phyloP scores from a whole-genome alignment of 2,797 vertebrate genomes.

The Taenioides sp. region DNA sequence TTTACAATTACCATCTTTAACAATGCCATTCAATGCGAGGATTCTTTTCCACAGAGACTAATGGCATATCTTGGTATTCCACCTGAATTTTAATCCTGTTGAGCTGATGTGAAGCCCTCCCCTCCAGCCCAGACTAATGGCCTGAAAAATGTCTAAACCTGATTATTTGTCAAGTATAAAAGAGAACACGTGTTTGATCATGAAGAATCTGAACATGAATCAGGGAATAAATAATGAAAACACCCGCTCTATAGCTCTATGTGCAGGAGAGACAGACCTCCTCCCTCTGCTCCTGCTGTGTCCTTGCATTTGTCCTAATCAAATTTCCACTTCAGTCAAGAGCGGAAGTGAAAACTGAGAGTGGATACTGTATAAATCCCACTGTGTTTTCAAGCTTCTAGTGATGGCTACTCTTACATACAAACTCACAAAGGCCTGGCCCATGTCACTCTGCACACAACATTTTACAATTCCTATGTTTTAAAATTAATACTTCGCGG shows the following conservation, averaged over 20 bases:
- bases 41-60: background rate
- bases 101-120: background rate
- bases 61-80: background rate
- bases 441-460: background rate
- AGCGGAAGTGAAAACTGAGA: slow-evolving; percentile 64
- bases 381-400: slow-evolving; percentile 20
- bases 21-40: background rate
- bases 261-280: background rate
- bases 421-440: background rate
- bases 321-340: slow-evolving; percentile 65
- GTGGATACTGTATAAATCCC: slow-evolving; percentile 8
- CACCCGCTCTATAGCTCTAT: background rate
- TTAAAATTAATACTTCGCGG: too few species aligned
- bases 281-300: slow-evolving; percentile 20
- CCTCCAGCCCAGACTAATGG: background rate
- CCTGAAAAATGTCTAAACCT: background rate
- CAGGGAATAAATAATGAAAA: slow-evolving; percentile 26
- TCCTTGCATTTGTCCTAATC: slow-evolving; percentile 45
- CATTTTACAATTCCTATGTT: too few species aligned
- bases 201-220: background rate
- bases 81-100: background rate
- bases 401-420: slow-evolving; percentile 1
- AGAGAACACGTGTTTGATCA: background rate
- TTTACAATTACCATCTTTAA: background rate
- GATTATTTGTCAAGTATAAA: background rate